phyloP scores from a whole-genome alignment of 2,113 vertebrate genomes.

The Trinectes maculatus region DNA sequence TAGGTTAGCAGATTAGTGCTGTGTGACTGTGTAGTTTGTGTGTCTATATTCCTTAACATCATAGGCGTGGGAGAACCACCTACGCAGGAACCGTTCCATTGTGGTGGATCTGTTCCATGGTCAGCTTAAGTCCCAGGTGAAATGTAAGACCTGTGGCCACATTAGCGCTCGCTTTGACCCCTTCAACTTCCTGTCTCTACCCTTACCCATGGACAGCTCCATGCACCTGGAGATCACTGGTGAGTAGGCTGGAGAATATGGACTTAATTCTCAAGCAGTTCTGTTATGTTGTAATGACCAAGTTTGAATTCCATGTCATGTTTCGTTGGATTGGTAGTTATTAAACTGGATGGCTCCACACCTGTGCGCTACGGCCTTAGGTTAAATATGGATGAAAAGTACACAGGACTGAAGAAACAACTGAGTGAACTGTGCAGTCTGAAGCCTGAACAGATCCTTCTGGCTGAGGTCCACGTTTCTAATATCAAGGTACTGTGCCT shows the following conservation, averaged over 20 bases:
- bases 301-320: background rate
- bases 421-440: constrained; percentile 93
- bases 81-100: constrained; percentile 96
- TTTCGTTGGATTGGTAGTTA: constrained; percentile 82
- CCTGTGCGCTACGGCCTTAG: constrained; percentile 93
- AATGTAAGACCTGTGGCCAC: constrained; percentile 98
- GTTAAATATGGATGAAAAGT: constrained; percentile 97
- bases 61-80: constrained; percentile 98
- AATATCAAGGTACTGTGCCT: constrained; percentile 88
- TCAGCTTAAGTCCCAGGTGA: constrained; percentile 97
- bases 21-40: constrained; percentile 6
- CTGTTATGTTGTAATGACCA: background rate
- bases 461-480: constrained; percentile 94
- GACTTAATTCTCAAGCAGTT: background rate
- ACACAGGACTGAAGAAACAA: constrained; percentile 95
- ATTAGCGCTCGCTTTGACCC: constrained; percentile 98
- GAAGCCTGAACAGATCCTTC: constrained; percentile 95
- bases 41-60: no score
- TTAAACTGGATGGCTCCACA: constrained; percentile 95
- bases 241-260: constrained; percentile 55
- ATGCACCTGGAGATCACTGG: constrained; percentile 99
- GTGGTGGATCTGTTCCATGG: constrained; percentile 98
- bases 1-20: background rate
- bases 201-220: constrained; percentile 98
- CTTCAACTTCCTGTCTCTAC: constrained; percentile 98